These are phyloP conservation scores for Andrena minutula DNA, from an alignment of 2,888 invertebrate species.

Conservation along the genomic window DNA sequence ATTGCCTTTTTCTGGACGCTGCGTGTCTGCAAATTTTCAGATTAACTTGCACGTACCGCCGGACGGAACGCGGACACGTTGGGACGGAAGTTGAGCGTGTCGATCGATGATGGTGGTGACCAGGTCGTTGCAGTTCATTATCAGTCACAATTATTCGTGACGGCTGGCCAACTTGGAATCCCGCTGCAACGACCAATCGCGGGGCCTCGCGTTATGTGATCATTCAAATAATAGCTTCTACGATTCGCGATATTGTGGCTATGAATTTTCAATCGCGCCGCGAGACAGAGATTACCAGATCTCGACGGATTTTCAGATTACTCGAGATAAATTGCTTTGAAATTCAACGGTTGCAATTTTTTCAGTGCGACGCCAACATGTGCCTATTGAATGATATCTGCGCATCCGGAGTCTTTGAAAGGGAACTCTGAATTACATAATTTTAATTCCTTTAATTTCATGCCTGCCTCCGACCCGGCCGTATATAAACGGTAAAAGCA, in stretches of 20 bases:
- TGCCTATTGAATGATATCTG: background rate
- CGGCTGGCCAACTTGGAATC: background rate
- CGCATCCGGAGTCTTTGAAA: conserved; percentile 6
- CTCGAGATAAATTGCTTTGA: background rate
- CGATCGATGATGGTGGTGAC: background rate
- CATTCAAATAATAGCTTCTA: background rate
- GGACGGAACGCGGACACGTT: background rate
- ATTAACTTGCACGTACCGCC: conserved; percentile 2
- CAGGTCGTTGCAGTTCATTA: background rate
- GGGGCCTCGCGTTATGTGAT: background rate
- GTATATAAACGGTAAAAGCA: conserved; percentile 32
- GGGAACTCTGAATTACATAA: conserved; percentile 20
- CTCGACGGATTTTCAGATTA: too few relatives aligned
- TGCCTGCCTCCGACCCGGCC: conserved; percentile 2
- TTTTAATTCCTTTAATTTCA: conserved; percentile 49
- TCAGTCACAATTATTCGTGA: background rate
- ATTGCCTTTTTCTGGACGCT: background rate
- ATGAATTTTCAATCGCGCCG: too few relatives aligned
- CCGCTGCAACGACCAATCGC: background rate
- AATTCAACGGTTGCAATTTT: background rate
- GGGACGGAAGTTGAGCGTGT: background rate
- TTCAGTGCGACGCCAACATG: background rate
- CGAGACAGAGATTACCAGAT: too few relatives aligned
- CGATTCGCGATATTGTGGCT: too few relatives aligned
- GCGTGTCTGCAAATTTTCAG: conserved; percentile 2